A percentile compares a stretch with the other conserved stretches of the same genome.
phyloP scores from a whole-genome alignment of 2,113 vertebrate genomes.

The Puma concolor region DNA sequence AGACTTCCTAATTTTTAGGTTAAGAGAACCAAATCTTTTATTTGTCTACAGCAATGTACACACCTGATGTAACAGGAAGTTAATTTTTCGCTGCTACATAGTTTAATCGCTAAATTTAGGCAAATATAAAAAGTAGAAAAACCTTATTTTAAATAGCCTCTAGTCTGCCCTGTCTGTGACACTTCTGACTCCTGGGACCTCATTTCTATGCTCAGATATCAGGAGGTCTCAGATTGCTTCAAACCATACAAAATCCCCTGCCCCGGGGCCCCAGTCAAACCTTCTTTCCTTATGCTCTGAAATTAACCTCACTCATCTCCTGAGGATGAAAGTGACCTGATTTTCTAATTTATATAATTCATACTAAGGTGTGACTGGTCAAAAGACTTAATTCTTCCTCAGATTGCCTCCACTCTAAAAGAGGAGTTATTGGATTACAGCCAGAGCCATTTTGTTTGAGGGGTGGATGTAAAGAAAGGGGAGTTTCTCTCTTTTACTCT shows the following conservation, averaged over 20 bases:
- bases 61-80: background rate
- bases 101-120: background rate
- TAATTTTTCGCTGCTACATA: background rate
- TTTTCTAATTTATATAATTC: constrained; percentile 47
- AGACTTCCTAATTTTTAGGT: background rate
- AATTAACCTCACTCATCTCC: background rate
- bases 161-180: background rate
- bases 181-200: background rate
- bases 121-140: background rate
- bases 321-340: background rate
- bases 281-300: background rate
- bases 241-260: background rate
- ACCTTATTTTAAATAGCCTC: background rate
- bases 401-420: background rate
- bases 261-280: background rate
- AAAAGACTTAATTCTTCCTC: background rate
- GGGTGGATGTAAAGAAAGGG: background rate
- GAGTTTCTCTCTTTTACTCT: background rate
- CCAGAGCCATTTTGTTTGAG: background rate
- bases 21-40: background rate
- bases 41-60: background rate
- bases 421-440: background rate
- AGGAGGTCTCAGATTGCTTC: background rate
- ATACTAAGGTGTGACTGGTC: background rate
- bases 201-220: background rate